Conservation (phyloP, 2,797 vertebrate genomes). For the Alcedo atthis region DNA sequence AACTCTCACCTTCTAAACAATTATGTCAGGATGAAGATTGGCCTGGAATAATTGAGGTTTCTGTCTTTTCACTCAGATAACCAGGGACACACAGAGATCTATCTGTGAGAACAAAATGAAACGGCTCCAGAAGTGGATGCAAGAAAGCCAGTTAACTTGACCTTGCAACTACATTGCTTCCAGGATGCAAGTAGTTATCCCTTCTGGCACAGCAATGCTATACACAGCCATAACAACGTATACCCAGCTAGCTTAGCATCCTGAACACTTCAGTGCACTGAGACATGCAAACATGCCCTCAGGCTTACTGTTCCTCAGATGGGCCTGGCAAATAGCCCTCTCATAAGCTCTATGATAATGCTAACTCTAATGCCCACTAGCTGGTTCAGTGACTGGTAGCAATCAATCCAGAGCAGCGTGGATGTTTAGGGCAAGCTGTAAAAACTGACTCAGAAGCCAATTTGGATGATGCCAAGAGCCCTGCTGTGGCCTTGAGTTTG, state of each 20-base stretch:
- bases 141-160: background rate
- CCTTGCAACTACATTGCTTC: background rate
- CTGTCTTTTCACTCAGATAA: background rate
- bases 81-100: background rate
- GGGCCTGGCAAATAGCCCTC: background rate
- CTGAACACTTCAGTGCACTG: background rate
- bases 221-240: background rate
- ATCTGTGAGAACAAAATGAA: background rate
- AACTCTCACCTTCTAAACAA: background rate
- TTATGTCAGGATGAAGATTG: background rate
- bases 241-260: background rate
- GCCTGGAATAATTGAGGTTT: background rate
- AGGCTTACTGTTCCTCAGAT: background rate
- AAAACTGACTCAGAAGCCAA: too few species aligned
- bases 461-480: too few species aligned
- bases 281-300: background rate
- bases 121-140: background rate
- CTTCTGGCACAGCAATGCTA: background rate
- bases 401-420: too few species aligned
- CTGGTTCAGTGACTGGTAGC: too few species aligned
- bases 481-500: too few species aligned
- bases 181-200: background rate
- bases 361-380: background rate
- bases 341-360: background rate
- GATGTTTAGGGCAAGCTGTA: too few species aligned